Percentiles rank a stretch among this genome's conserved stretches.
Evolutionary conservation across 2,888 invertebrate genomes (phyloP).

Genomic region (Plagodis pulveraria): DNA sequence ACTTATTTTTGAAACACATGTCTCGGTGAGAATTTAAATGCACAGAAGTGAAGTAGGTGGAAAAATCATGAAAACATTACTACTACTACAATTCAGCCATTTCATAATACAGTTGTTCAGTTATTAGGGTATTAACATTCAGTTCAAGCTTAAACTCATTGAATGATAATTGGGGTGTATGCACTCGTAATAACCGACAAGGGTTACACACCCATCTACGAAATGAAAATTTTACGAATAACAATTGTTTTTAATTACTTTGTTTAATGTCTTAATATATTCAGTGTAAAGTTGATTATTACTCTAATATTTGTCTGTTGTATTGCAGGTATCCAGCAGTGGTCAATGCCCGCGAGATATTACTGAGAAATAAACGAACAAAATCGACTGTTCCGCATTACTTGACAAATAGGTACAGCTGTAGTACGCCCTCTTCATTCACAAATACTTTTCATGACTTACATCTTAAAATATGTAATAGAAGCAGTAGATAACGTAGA

Average conservation of each 20-base stretch:
- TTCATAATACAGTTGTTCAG: too few relatives aligned
- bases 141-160: conserved; percentile 1
- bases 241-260: conserved; percentile 1
- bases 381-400: background rate
- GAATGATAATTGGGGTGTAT: conserved; percentile 9
- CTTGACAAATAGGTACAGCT: conserved; percentile 15
- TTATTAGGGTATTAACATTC: too few relatives aligned
- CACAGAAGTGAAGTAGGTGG: too few relatives aligned
- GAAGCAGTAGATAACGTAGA: background rate
- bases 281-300: background rate
- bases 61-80: too few relatives aligned
- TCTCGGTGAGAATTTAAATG: too few relatives aligned
- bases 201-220: background rate
- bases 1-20: too few relatives aligned
- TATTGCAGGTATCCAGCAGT: conserved; percentile 35
- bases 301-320: conserved; percentile 11
- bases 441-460: too few relatives aligned
- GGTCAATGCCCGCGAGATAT: conserved; percentile 31
- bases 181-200: conserved; percentile 6
- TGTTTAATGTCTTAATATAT: background rate
- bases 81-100: too few relatives aligned
- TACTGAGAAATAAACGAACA: conserved; percentile 13
- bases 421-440: conserved; percentile 7
- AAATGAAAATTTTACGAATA: background rate
- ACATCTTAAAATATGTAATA: too few relatives aligned